Percentiles rank a stretch among this genome's conserved stretches.
These are phyloP conservation scores for Busseola fusca DNA, from an alignment of 2,888 invertebrate species.

Conservation along the genomic window DNA sequence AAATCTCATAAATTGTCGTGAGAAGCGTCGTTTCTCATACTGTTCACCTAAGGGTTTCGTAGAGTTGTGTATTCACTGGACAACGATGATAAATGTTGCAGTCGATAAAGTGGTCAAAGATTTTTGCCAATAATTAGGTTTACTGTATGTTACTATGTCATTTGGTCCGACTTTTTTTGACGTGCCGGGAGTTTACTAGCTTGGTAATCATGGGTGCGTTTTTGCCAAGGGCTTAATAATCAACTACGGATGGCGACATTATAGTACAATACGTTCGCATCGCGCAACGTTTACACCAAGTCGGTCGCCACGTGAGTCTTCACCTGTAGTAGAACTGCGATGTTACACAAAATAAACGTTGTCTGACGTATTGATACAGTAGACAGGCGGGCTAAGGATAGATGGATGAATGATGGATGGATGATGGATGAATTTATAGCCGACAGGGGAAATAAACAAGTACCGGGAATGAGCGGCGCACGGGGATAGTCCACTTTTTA, in stretches of 20 bases:
- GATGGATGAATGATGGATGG: conserved; percentile 61
- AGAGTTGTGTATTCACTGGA: conserved; percentile 25
- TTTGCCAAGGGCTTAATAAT: neutral
- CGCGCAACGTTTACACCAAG: neutral
- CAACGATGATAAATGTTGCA: neutral
- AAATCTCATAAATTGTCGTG: conserved; percentile 47
- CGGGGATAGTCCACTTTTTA: neutral
- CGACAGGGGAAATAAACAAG: conserved; percentile 55
- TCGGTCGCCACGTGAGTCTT: neutral
- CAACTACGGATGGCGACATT: no score
- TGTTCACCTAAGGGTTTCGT: conserved; percentile 24
- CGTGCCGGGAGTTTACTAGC: neutral
- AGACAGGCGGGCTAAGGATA: conserved; percentile 37
- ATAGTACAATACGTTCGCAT: neutral
- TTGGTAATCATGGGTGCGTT: neutral
- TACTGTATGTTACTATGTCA: neutral
- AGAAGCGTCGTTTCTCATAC: conserved; percentile 32
- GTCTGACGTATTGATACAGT: conserved; percentile 53
- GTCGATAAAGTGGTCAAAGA: neutral
- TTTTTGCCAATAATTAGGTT: neutral
- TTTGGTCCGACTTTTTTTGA: no score
- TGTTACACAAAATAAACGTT: conserved; percentile 39
- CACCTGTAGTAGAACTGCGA: conserved; percentile 1
- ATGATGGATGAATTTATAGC: conserved; percentile 51
- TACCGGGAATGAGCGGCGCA: conserved; percentile 1